These are phyloP conservation scores for Amphilophus citrinellus DNA, from an alignment of 2,113 vertebrate species.

Conservation along the genomic window DNA sequence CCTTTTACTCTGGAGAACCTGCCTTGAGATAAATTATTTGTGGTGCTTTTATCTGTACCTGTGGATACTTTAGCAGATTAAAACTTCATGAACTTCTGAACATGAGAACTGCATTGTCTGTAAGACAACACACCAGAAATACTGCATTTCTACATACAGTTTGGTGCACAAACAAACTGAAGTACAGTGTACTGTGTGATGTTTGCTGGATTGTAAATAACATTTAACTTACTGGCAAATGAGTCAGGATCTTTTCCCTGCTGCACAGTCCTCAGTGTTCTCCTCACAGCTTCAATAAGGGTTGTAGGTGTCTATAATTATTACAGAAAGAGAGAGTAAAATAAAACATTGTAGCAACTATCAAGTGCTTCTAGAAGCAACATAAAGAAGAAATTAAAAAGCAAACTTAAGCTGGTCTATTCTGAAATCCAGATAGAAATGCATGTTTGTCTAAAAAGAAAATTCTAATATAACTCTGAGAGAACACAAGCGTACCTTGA, in stretches of 20 bases:
- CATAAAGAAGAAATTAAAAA: background rate
- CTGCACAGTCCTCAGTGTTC: conserved; percentile 81
- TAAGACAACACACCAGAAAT: background rate
- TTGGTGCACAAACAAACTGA: background rate
- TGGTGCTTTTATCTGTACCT: background rate
- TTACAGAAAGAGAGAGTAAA: background rate
- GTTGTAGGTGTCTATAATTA: conserved; percentile 80
- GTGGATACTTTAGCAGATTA: background rate
- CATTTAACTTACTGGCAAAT: conserved; percentile 75
- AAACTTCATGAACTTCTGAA: background rate
- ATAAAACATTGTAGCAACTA: background rate
- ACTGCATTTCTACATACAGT: background rate
- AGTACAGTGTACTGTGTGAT: background rate
- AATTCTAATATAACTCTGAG: background rate
- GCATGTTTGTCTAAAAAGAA: background rate
- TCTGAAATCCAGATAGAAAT: background rate
- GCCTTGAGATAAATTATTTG: background rate
- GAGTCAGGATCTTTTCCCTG: conserved; percentile 83
- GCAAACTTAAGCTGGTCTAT: background rate
- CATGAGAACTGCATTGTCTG: background rate
- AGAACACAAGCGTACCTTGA: conserved; percentile 79
- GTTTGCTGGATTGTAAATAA: background rate
- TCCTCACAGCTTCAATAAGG: conserved; percentile 84
- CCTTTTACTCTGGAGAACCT: background rate
- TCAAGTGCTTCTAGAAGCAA: background rate